Evolutionary conservation across 2,888 invertebrate species (phyloP), one percentile per base, ranked within the genome.

Genomic region (Drosophila conformis): DNA sequence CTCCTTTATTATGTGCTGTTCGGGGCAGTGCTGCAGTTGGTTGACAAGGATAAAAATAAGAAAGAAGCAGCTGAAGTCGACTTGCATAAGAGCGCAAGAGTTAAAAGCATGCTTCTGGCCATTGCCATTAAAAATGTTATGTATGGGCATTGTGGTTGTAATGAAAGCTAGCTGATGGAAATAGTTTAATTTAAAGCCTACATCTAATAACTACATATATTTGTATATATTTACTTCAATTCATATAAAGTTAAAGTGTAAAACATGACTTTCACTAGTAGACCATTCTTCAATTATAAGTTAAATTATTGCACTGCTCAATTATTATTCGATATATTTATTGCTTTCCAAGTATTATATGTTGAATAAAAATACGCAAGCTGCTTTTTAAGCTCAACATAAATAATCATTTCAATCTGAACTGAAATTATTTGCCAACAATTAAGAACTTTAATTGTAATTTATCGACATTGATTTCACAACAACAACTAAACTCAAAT

Each of bases 71-170:
- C 36, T 56, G 31, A 33, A 48, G 48, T 58, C 33, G 52, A 27
- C 49, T 59, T 48, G 78, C 64, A 49, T 42, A 64, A 61, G 61
- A 49, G 46, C 21, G 64, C 40, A 48, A 31, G 48, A 36, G 69
- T 36, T 76, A 58, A 72, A 80, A 63, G 70, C 77, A 65, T 67
- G 48, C 74, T 59, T 31, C 67, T 51, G 60, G 59, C n/a, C 42
- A 53, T 65, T 71, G 52, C 76, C 56, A 78, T 76, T 76, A 76
- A 72, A 58, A 40, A 57, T 57, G 59, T 60, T 76, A 67, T 62
- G 65, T 72, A 76, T 68, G 72, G 67, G 72, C 71, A 65, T 15
- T 27, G 64, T 59, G 61, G 40, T 56, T 15, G 52, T 72, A 65
- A 65, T 72, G 72, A 62, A 76, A 65, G 53, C 42, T 40, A 42